Evolutionary conservation across 2,888 invertebrate species (phyloP), one percentile per base, ranked within the genome.

Genomic region (Argyresthia goedartella): DNA sequence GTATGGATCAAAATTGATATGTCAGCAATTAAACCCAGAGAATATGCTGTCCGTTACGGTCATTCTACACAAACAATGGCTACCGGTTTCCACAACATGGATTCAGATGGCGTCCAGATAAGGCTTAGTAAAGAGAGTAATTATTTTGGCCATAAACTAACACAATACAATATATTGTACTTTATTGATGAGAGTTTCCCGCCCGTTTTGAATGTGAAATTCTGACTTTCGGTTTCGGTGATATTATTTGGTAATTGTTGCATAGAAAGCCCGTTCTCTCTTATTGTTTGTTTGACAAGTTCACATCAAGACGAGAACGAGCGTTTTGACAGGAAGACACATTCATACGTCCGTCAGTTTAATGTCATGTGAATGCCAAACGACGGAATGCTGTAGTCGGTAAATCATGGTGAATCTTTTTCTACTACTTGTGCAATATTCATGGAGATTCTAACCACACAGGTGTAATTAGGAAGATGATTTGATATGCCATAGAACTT

Each of bases 251-350:
- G 45, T 46, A 41, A 39, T 51, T 35, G 46, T 55, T 54, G 55
- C 54, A 10, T 65, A 69, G 73, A 74, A 74, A 76, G 71, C 60
- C 14, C 14, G 58, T 57, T 54, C 56, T 69, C 71, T 74, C 71
- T 65, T 60, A 74, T 76, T 75, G 73, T 75, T 62, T 60, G 57
- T 65, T 54, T 70, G 70, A 67, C 69, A 66, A 60, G 62, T 69
- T 73, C 67, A 58, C 69, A 60, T 71, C 60, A 59, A 54, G 57
- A 56, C 54, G 66, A 61, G 64, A 6, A 25, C 25, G 25, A 65
- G 61, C 58, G 62, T 76, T 75, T 72, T 59, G 65, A 66, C 61
- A 44, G 14, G 34, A 44, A 64, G 59, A 63, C 63, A 59, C 53
- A 73, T 73, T 76, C 71, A 70, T 65, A 63, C 71, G 75, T 72